Base-by-base conservation (phyloP, 1,140 invertebrate genomes). In the Dufourea novaeangliae region DNA sequence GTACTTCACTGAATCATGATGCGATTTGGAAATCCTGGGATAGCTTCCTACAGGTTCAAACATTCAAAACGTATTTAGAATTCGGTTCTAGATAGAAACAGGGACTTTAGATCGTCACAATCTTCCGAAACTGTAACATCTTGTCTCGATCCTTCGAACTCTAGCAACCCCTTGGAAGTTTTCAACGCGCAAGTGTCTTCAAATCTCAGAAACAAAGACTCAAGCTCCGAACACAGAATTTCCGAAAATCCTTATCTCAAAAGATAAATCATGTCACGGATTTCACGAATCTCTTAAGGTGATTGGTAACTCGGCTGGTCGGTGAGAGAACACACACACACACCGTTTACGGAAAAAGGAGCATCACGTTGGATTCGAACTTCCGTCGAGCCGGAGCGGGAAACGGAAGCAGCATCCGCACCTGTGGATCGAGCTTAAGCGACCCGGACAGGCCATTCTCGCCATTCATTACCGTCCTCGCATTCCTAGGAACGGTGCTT, bases 381-480 rank as follows among this genome's bases (percentile, higher is more conserved):
- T 82, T 59, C 70, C 63, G 82, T 54, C 61, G 52, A 0, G 62
- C 41, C 46, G 54, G 37, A 61, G 52, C 56, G 63, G 34, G 80
- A 79, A 83, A 79, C 78, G 50, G 54, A 52, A 59, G 63, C 62
- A 74, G 62, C 44, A 39, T 74, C 63, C 41, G 54, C 71, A 75
- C 71, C 77, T 75, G 71, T 75, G 71, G 77, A 73, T 78, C 71
- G 61, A 39, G 59, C 32, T 46, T 69, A 68, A 59, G 41, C 44
- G 75, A 66, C 50, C 75, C 64, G 14, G n/a, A 57, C 70, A 12
- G 66, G 72, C 78, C 66, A 67, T 83, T 83, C 69, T 71, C 80
- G 64, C 59, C 76, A 82, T 83, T 83, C 82, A 79, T 83, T 83
- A 83, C 54, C 74, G 74, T 37, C 68, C 74, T 68, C 63, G 50